phyloP scores from a whole-genome alignment of 2,113 vertebrate genomes.

The Butastur rufipennis region DNA sequence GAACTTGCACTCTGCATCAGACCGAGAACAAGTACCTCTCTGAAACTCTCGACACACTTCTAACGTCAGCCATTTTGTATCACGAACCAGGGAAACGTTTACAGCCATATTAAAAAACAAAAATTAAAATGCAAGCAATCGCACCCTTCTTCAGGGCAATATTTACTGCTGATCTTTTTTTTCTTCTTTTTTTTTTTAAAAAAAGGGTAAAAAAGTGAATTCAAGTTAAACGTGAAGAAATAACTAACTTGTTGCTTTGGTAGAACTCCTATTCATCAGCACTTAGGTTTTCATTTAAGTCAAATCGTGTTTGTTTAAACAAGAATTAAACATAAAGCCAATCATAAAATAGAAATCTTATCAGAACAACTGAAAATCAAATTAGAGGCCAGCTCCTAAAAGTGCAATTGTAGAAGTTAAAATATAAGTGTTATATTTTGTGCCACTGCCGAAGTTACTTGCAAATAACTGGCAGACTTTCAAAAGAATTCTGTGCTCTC shows the following conservation, averaged over 20 bases:
- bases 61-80: constrained; percentile 98
- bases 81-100: constrained; percentile 91
- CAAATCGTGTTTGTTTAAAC: constrained; percentile 72
- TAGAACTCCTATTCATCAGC: constrained; percentile 76
- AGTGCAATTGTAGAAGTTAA: constrained; percentile 77
- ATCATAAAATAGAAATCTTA: constrained; percentile 79
- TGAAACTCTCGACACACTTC: constrained; percentile 99
- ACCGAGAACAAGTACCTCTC: constrained; percentile 94
- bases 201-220: constrained; percentile 73
- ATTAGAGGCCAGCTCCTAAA: constrained; percentile 78
- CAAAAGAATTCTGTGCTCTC: constrained; percentile 76
- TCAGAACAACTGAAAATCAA: constrained; percentile 76
- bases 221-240: constrained; percentile 74
- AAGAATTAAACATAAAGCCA: constrained; percentile 75
- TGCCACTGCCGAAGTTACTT: constrained; percentile 74
- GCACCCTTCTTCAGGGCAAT: constrained; percentile 54
- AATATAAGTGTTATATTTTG: constrained; percentile 74
- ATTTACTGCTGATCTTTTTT: constrained; percentile 12
- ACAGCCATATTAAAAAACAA: constrained; percentile 82
- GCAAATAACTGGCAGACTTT: constrained; percentile 74
- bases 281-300: constrained; percentile 77
- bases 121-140: constrained; percentile 53
- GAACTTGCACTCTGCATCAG: constrained; percentile 96
- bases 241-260: constrained; percentile 77
- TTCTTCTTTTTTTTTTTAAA: constrained; percentile 13